Evolutionary conservation across 2,113 vertebrate species (phyloP).

Genomic region (Myodes glareolus): DNA sequence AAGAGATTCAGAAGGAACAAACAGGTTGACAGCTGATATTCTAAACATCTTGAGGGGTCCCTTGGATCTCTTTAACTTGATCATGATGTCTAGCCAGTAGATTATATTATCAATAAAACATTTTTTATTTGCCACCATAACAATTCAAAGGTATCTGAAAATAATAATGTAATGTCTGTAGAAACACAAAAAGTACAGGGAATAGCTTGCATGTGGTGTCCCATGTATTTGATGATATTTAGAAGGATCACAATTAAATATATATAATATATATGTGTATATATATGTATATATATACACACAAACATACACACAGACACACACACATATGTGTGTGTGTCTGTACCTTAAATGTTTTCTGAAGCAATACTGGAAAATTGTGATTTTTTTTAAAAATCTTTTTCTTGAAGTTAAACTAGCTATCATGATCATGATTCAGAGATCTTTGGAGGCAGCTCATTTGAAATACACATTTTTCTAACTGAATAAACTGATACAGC

Average conservation of each 20-base stretch:
- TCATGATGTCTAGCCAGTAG: background rate
- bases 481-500: constrained; percentile 19
- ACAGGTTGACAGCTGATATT: background rate
- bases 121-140: background rate
- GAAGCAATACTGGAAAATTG: background rate
- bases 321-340: too few species aligned
- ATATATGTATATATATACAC: too few species aligned
- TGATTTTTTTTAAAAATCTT: constrained; percentile 6
- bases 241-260: background rate
- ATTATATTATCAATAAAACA: background rate
- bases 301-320: too few species aligned
- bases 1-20: background rate
- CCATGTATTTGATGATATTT: background rate
- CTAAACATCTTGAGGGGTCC: background rate
- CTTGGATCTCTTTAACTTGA: background rate
- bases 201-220: background rate
- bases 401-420: constrained; percentile 43
- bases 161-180: background rate
- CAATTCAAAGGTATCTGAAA: constrained; percentile 42
- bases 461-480: constrained; percentile 61
- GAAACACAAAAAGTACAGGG: background rate
- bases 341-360: constrained; percentile 16
- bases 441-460: constrained; percentile 27
- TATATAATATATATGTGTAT: too few species aligned
- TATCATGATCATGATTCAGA: constrained; percentile 14